Conservation (phyloP, 2,888 invertebrate species). For the Matsumyia berberina region DNA sequence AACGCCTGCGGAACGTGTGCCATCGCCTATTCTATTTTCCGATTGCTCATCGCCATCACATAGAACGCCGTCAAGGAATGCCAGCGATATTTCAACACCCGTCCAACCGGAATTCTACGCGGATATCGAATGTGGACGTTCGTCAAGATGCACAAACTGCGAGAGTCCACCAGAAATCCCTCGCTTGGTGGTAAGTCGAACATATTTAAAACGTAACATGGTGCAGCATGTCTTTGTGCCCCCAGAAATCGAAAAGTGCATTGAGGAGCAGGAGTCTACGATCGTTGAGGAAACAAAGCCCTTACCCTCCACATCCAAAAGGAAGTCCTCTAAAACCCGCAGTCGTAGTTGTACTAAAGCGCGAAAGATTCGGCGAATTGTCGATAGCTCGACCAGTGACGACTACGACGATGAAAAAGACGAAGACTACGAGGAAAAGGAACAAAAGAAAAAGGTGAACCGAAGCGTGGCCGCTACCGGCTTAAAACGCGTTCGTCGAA, state of each 20-base stretch:
- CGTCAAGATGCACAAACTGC: constrained; percentile 30
- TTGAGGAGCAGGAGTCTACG: constrained; percentile 65
- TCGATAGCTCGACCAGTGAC: not conserved
- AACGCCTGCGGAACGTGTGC: not conserved
- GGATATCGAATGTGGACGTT: not conserved
- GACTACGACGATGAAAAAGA: constrained; percentile 4
- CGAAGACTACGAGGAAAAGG: constrained; percentile 19
- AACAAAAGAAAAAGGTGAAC: constrained; percentile 27
- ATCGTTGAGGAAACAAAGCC: constrained; percentile 3
- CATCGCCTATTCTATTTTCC: not conserved
- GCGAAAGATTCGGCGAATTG: constrained; percentile 17
- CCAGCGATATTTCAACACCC: not conserved
- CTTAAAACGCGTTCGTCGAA: constrained; percentile 4
- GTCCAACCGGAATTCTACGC: not conserved
- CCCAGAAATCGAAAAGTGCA: constrained; percentile 78
- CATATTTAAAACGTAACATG: constrained; percentile 77
- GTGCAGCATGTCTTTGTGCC: constrained; percentile 78
- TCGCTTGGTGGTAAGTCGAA: constrained; percentile 68
- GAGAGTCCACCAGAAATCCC: constrained; percentile 52
- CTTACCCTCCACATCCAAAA: not conserved
- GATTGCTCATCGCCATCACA: not conserved
- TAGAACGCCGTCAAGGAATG: not conserved
- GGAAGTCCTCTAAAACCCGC: not conserved
- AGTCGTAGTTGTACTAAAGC: constrained; percentile 13
- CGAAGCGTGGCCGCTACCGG: not conserved